A percentile compares a stretch with the other conserved stretches of the same genome.
These are phyloP conservation scores for Plebejus anna DNA, from an alignment of 2,888 invertebrate genomes.

Conservation along the genomic window DNA sequence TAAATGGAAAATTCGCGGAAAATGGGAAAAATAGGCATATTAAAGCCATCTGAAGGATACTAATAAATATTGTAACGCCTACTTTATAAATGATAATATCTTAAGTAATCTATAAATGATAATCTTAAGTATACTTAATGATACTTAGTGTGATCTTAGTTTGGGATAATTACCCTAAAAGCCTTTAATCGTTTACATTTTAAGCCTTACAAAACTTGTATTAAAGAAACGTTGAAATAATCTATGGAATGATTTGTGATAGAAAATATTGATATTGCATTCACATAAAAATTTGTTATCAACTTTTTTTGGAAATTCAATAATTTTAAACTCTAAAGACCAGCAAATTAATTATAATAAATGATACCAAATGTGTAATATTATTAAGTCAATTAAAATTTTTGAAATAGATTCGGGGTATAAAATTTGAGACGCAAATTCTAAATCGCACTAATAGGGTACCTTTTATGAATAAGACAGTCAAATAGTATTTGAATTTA, in stretches of 20 bases:
- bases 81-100: not conserved
- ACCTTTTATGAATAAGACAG: not conserved
- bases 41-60: not conserved
- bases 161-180: not conserved
- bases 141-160: not conserved
- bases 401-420: too few relatives aligned
- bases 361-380: too few relatives aligned
- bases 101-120: not conserved
- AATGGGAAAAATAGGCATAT: not conserved
- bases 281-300: too few relatives aligned
- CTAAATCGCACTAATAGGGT: not conserved
- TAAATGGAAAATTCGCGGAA: too few relatives aligned
- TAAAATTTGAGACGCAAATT: not conserved
- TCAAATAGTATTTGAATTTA: not conserved
- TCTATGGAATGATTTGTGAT: too few relatives aligned
- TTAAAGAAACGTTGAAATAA: too few relatives aligned
- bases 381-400: too few relatives aligned
- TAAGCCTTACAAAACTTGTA: not conserved
- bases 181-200: not conserved
- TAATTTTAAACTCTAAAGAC: too few relatives aligned
- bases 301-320: too few relatives aligned
- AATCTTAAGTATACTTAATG: not conserved
- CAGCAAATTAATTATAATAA: too few relatives aligned
- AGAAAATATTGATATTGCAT: too few relatives aligned
- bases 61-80: not conserved